phyloP scores from a whole-genome alignment of 2,888 invertebrate genomes.

The Linnaemya vulpina region DNA sequence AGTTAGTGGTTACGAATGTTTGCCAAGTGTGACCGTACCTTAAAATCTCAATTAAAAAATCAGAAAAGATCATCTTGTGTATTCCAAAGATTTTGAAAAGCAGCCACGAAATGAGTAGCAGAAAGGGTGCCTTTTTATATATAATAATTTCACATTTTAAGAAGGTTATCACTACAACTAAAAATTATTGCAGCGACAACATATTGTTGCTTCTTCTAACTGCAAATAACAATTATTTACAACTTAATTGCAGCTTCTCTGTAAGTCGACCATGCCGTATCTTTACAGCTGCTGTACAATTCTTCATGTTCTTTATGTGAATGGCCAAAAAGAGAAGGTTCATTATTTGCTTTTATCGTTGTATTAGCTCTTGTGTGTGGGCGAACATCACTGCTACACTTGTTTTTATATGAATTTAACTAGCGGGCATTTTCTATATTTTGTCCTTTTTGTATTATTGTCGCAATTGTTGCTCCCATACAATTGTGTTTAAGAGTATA shows the following conservation, averaged over 20 bases:
- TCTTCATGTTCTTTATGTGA: slow-evolving; percentile 2
- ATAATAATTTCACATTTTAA: too few relatives aligned
- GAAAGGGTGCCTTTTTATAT: too few relatives aligned
- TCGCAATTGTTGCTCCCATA: slow-evolving; percentile 40
- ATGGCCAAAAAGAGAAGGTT: slow-evolving; percentile 22
- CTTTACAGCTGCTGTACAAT: background rate
- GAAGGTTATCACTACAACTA: too few relatives aligned
- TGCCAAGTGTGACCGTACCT: too few relatives aligned
- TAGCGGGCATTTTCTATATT: slow-evolving; percentile 54
- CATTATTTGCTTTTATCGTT: slow-evolving; percentile 3
- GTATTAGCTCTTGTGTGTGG: background rate
- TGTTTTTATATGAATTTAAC: slow-evolving; percentile 25
- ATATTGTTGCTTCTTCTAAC: too few relatives aligned
- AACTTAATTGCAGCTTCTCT: background rate
- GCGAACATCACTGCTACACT: slow-evolving; percentile 3
- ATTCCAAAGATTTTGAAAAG: too few relatives aligned
- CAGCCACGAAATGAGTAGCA: too few relatives aligned
- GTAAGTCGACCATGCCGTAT: background rate
- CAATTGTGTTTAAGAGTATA: slow-evolving; percentile 44
- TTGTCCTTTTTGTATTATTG: slow-evolving; percentile 50
- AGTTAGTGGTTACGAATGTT: too few relatives aligned
- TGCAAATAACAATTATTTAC: too few relatives aligned
- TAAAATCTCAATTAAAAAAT: too few relatives aligned
- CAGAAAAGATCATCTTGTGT: too few relatives aligned
- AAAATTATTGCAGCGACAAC: too few relatives aligned